Percentiles rank a stretch among this genome's conserved stretches.
Conservation (phyloP, 2,888 invertebrate species). For the Agrochola litura region DNA sequence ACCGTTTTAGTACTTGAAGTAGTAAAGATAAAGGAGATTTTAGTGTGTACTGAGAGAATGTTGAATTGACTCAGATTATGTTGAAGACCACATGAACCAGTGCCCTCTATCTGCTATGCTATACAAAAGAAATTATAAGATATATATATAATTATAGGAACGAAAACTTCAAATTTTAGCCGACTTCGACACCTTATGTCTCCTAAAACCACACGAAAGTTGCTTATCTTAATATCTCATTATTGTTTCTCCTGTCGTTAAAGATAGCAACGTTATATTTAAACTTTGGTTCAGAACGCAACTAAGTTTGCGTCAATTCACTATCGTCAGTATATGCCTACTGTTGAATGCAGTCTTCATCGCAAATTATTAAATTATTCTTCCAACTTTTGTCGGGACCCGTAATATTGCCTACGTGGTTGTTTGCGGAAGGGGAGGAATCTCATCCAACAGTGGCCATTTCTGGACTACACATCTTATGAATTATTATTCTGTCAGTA, state of each 20-base stretch:
- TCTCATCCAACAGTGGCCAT: not conserved
- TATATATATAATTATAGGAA: too few relatives aligned
- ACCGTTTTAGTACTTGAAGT: conserved; percentile 91
- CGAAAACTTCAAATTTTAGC: not conserved
- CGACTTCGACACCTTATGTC: not conserved
- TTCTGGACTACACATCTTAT: conserved; percentile 3
- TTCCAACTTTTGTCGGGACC: not conserved
- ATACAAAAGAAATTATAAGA: not conserved
- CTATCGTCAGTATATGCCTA: not conserved
- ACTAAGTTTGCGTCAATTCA: not conserved
- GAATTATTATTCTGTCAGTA: conserved; percentile 28
- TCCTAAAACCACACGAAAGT: too few relatives aligned
- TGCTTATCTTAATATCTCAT: not conserved
- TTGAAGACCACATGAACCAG: not conserved
- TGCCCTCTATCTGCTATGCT: not conserved
- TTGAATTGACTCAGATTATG: conserved; percentile 4
- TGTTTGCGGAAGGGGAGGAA: not conserved
- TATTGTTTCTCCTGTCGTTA: not conserved
- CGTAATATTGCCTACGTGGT: not conserved
- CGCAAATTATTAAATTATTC: not conserved
- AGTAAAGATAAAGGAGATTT: not conserved
- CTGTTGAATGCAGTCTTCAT: not conserved
- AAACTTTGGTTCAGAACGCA: conserved; percentile 1
- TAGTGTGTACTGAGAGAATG: conserved; percentile 43
- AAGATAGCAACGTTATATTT: not conserved